Evolutionary conservation across 2,113 vertebrate species (phyloP).

Genomic region (Brachionichthys hirsutus): DNA sequence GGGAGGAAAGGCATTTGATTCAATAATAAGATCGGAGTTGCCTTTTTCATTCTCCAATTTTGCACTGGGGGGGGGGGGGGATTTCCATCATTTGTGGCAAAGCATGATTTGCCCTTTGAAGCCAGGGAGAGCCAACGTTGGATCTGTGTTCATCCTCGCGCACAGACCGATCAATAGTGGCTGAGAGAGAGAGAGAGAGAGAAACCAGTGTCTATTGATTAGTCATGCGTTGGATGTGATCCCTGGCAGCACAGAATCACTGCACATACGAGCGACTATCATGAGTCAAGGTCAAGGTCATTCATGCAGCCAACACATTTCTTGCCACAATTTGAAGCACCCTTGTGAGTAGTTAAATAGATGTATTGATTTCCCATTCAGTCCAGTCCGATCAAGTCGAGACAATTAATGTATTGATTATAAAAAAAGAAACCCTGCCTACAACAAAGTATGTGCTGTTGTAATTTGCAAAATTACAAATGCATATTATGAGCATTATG

Average conservation of each 20-base stretch:
- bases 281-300: constrained; percentile 65
- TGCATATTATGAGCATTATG: too few species aligned
- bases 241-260: constrained; percentile 49
- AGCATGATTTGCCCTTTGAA: constrained; percentile 35
- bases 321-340: constrained; percentile 6
- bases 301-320: constrained; percentile 30
- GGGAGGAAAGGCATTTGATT: constrained; percentile 30
- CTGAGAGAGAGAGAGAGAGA: constrained; percentile 30
- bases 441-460: too few species aligned
- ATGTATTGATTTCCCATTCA: not conserved
- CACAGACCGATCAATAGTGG: constrained; percentile 54
- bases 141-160: constrained; percentile 22
- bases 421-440: too few species aligned
- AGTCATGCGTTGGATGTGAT: constrained; percentile 45
- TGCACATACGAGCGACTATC: constrained; percentile 41
- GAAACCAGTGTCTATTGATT: constrained; percentile 53
- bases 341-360: constrained; percentile 28
- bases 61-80: constrained; percentile 22
- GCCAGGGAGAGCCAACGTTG: constrained; percentile 30
- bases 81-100: constrained; percentile 49
- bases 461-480: too few species aligned
- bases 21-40: constrained; percentile 47
- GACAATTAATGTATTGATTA: not conserved
- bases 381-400: not conserved
- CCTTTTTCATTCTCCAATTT: constrained; percentile 38